Base-by-base conservation (phyloP, 2,113 vertebrate species). In the Accipiter virgatus region DNA sequence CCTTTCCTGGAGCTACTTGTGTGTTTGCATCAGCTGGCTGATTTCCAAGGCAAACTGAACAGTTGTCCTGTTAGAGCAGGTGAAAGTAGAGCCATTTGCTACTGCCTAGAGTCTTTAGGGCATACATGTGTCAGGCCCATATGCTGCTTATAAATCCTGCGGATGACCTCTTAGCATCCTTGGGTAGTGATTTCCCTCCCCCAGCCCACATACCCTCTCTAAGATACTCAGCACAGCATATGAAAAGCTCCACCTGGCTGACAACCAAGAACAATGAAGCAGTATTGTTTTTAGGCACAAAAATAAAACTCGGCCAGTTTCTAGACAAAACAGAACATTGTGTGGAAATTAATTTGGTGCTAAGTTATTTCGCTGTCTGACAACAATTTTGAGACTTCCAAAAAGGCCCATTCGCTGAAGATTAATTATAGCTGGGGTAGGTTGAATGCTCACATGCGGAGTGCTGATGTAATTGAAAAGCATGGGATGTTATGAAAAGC, bases 1-100 rank as follows among this genome's bases (percentile, higher is more conserved):
- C 40, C 81, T 94, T 90, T 91, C 47, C n/a, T 94, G 83, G 75
- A 95, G 93, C 95, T 96, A 48, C 94, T 94, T 92, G 68, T 95
- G 79, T 84, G 72, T 88, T 95, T 90, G 80, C 86, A 96, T 97
- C 93, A 88, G 47, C 93, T 98, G 98, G 97, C 93, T 67, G 31
- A 32, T 68, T 94, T 96, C 97, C 97, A 98, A 98, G 87, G 82
- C 91, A 97, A 97, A 97, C 93, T 92, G 81, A 97, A 82, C 97
- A 98, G 97, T 98, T 98, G 97, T 98, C 96, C 94, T 94, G 70
- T 92, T 95, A 59, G 94, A 98, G 97, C 97, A 98, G 95, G 97
- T 98, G 97, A 98, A 97, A 97, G 95, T 27, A 55, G 66, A 87
- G 87, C 89, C 88, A 96, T 97, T 97, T 97, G 97, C 96, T 97